Evolutionary conservation across 2,113 vertebrate species (phyloP).

Genomic region (Myrmophylax atrothorax): DNA sequence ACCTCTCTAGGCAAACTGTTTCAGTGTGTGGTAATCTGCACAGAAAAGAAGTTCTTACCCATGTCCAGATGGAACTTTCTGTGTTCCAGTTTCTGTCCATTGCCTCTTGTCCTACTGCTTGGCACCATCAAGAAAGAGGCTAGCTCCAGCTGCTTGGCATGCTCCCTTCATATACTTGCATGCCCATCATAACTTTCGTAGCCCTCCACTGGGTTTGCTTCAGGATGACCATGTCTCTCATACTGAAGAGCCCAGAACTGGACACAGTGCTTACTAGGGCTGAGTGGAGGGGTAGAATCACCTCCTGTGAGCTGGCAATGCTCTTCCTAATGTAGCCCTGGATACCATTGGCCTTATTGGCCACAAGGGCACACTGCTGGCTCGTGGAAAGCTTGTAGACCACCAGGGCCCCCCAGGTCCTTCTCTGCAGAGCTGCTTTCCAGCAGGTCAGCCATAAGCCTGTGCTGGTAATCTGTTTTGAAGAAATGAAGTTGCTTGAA

Average conservation of each 20-base stretch:
- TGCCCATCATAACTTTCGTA: background rate
- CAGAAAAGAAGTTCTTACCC: background rate
- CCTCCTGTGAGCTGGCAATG: no score
- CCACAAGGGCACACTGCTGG: background rate
- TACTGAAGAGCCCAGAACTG: background rate
- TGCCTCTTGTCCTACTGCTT: background rate
- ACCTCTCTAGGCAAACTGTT: background rate
- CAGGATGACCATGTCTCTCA: background rate
- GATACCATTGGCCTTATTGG: background rate
- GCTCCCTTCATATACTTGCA: background rate
- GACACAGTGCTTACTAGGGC: background rate
- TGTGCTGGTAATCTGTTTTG: background rate
- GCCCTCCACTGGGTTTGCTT: background rate
- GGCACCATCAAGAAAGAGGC: background rate
- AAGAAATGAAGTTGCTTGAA: background rate
- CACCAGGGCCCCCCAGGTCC: background rate
- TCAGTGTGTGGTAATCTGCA: accelerated
- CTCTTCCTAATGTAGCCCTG: background rate
- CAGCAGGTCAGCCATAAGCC: background rate
- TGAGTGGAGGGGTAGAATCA: background rate
- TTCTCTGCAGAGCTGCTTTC: background rate
- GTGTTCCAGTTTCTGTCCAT: background rate
- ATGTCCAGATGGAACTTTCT: background rate
- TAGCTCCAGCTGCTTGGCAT: no score
- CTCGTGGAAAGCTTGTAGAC: background rate